These are phyloP conservation scores for Graptemys geographica DNA, from an alignment of 2,797 vertebrate species.

Conservation along the genomic window DNA sequence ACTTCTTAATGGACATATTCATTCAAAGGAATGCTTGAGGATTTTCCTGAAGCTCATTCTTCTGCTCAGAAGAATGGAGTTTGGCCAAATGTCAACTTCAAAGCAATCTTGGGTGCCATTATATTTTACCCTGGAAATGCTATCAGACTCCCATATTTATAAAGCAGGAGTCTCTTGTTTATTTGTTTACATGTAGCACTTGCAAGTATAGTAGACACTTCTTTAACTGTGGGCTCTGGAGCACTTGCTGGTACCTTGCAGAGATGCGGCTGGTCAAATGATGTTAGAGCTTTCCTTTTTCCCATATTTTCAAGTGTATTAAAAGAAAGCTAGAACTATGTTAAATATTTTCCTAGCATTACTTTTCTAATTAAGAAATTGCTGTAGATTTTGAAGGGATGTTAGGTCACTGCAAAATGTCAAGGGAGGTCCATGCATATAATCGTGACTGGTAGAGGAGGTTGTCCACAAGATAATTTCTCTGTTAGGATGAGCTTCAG, in stretches of 20 bases:
- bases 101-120: neutral
- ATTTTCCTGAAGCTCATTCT: neutral
- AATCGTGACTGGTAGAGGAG: neutral
- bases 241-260: neutral
- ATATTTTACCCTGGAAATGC: neutral
- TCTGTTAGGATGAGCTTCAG: neutral
- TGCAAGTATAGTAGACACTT: neutral
- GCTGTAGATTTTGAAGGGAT: neutral
- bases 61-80: neutral
- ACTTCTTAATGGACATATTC: neutral
- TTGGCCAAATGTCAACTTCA: neutral
- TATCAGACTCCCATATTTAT: neutral
- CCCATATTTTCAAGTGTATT: neutral
- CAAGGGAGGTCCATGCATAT: neutral
- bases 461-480: conserved; percentile 30
- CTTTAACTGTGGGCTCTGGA: neutral
- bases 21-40: neutral
- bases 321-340: neutral
- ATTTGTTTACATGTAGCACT: neutral
- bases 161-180: neutral
- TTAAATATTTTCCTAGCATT: neutral
- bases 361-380: neutral
- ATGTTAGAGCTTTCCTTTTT: neutral
- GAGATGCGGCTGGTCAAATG: accelerated
- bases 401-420: neutral